These are phyloP conservation scores for Nomada fabriciana DNA, from an alignment of 2,888 invertebrate genomes.

Conservation along the genomic window DNA sequence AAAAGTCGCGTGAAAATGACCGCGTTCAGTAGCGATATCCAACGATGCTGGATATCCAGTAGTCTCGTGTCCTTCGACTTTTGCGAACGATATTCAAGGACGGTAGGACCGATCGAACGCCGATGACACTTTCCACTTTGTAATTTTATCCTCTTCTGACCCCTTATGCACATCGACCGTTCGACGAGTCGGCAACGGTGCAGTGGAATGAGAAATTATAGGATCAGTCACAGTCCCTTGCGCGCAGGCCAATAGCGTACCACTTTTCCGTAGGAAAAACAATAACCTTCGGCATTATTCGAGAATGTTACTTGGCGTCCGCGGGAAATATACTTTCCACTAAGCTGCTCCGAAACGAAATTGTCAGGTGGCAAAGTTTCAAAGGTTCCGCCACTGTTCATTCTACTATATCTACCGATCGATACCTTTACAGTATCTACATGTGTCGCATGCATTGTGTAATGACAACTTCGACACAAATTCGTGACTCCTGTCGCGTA, in stretches of 20 bases:
- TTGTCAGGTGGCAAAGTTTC: too few relatives aligned
- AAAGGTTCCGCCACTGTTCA: too few relatives aligned
- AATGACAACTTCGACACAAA: too few relatives aligned
- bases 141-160: conserved; percentile 72
- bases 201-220: conserved; percentile 73
- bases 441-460: too few relatives aligned
- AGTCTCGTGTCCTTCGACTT: conserved; percentile 65
- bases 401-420: too few relatives aligned
- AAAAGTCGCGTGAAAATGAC: background rate
- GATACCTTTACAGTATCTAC: too few relatives aligned
- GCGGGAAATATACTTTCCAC: background rate
- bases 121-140: conserved; percentile 72
- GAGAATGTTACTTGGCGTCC: conserved; percentile 15
- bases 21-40: background rate
- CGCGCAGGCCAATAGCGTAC: conserved; percentile 40
- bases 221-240: conserved; percentile 51
- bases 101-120: conserved; percentile 69
- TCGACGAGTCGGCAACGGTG: conserved; percentile 64
- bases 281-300: conserved; percentile 64
- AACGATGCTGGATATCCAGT: conserved; percentile 53
- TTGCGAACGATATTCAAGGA: conserved; percentile 69
- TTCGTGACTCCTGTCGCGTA: too few relatives aligned
- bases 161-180: conserved; percentile 68
- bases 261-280: conserved; percentile 59
- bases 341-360: too few relatives aligned